Percentiles rank a stretch among this genome's conserved stretches.
These are phyloP conservation scores for Pyrrhosoma nymphula DNA, from an alignment of 2,888 invertebrate genomes.

Conservation along the genomic window DNA sequence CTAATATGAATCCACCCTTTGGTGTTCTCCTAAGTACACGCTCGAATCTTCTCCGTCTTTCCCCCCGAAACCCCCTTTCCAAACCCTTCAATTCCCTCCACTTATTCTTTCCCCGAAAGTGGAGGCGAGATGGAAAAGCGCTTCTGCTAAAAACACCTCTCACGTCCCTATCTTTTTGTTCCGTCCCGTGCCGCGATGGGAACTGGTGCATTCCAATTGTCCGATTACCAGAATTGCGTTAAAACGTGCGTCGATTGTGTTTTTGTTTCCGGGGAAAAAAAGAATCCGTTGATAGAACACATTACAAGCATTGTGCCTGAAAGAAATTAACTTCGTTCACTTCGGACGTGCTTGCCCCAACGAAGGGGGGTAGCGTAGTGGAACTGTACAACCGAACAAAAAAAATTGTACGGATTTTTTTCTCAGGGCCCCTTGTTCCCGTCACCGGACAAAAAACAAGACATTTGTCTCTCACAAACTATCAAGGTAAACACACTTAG, in stretches of 20 bases:
- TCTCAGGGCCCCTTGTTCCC: neutral
- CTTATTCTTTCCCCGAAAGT: neutral
- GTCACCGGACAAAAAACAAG: neutral
- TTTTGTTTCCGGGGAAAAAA: slow-evolving; percentile 42
- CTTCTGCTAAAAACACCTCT: neutral
- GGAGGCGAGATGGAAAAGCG: neutral
- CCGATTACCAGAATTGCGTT: slow-evolving; percentile 63
- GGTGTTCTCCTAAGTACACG: neutral
- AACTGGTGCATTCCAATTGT: slow-evolving; percentile 59
- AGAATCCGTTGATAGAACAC: neutral
- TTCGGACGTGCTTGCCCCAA: slow-evolving; percentile 32
- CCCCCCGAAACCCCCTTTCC: too few relatives aligned
- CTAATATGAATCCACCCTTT: slow-evolving; percentile 7
- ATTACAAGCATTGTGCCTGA: slow-evolving; percentile 44
- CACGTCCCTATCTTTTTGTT: neutral
- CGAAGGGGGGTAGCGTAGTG: neutral
- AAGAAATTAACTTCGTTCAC: slow-evolving; percentile 57
- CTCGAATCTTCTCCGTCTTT: neutral
- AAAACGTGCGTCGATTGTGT: slow-evolving; percentile 62
- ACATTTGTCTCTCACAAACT: neutral
- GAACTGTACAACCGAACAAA: neutral
- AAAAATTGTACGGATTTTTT: neutral
- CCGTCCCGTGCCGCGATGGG: neutral
- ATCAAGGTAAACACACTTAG: neutral
- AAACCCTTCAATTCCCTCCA: neutral